These are phyloP conservation scores for Drosophila teissieri DNA, from an alignment of 1,140 invertebrate genomes.

Conservation along the genomic window DNA sequence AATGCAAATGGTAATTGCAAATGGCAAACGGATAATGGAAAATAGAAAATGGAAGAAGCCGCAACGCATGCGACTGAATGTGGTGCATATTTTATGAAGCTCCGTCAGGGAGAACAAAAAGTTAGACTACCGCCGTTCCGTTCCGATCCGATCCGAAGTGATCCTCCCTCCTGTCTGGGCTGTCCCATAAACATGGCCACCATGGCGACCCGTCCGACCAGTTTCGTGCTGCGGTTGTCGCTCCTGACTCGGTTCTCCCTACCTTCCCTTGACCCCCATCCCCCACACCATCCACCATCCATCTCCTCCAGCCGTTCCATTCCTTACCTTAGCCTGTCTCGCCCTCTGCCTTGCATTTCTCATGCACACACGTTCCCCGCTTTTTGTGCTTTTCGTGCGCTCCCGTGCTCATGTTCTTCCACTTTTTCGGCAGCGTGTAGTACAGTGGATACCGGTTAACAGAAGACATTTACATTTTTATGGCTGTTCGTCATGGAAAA, in stretches of 20 bases:
- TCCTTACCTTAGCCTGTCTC: conserved; percentile 21
- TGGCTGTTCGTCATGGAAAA: neutral
- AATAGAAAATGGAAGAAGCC: conserved; percentile 63
- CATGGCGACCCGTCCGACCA: conserved; percentile 72
- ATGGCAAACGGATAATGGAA: conserved; percentile 44
- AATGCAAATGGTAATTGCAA: conserved; percentile 72
- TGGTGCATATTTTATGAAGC: conserved; percentile 52
- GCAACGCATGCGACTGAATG: conserved; percentile 52
- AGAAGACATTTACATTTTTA: neutral
- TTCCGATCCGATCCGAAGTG: conserved; percentile 7
- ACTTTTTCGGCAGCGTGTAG: conserved; percentile 55
- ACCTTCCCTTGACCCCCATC: neutral
- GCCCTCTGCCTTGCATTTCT: conserved; percentile 63
- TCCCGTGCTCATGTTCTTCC: conserved; percentile 67
- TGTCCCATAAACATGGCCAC: conserved; percentile 15
- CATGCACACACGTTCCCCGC: conserved; percentile 64
- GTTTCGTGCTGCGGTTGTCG: conserved; percentile 62
- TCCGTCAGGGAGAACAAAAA: conserved; percentile 18
- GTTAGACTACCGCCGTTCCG: conserved; percentile 32
- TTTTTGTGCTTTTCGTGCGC: conserved; percentile 34
- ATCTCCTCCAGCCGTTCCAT: conserved; percentile 11
- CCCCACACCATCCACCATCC: neutral
- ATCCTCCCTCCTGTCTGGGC: conserved; percentile 55
- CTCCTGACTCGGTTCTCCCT: conserved; percentile 42
- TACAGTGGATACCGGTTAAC: conserved; percentile 33